These are phyloP conservation scores for Neosalanx taihuensis DNA, from an alignment of 2,797 vertebrate genomes.

Conservation along the genomic window DNA sequence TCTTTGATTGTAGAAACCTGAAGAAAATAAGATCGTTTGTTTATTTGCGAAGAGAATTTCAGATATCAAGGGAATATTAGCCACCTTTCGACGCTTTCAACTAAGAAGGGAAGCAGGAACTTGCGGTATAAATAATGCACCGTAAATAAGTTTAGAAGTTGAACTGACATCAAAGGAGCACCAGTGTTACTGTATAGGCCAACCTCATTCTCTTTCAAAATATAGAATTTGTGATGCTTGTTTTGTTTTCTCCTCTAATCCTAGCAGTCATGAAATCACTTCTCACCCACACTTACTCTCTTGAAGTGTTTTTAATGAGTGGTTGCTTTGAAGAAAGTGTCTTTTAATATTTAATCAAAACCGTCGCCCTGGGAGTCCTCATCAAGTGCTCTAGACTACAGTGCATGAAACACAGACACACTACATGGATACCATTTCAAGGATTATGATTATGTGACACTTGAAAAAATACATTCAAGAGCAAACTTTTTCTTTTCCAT, in stretches of 20 bases:
- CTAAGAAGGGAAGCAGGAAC: background rate
- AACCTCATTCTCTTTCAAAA: background rate
- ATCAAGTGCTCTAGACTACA: background rate
- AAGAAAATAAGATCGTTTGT: background rate
- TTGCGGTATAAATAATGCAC: background rate
- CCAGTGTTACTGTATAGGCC: background rate
- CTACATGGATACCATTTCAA: too few species aligned
- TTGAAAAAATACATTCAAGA: background rate
- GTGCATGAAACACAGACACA: background rate
- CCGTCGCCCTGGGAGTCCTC: conserved; percentile 6
- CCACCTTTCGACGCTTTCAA: background rate
- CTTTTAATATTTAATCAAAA: conserved; percentile 29
- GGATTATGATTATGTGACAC: background rate
- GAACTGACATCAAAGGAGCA: background rate
- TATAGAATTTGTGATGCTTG: background rate
- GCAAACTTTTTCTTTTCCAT: background rate
- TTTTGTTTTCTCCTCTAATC: background rate
- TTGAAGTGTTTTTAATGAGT: conserved; percentile 12
- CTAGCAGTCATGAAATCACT: background rate
- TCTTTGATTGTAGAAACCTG: background rate
- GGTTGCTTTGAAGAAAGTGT: conserved; percentile 18
- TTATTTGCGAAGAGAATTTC: background rate
- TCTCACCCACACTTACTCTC: background rate
- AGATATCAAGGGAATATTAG: background rate
- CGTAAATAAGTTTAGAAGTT: background rate